Base-by-base conservation (phyloP, 2,113 vertebrate species). In the Amphiprion ocellaris region DNA sequence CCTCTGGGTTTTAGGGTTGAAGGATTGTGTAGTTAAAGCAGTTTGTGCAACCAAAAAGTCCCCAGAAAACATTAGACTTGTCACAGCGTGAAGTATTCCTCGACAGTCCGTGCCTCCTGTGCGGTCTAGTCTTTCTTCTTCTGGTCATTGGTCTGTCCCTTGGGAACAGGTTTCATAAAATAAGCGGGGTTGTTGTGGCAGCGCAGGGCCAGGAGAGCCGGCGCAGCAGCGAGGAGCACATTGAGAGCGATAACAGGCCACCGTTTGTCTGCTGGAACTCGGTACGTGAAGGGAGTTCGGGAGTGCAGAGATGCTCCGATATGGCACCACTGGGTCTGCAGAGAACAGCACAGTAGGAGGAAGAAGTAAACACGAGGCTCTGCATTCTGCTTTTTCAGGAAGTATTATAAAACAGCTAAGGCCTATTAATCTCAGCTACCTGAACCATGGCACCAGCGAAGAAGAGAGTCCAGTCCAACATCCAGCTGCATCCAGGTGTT, bases 281-380 rank as follows among this genome's bases (percentile, higher is more conserved):
- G 93, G 93, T 99, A 99, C 0, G 98, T 98, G 91, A 96, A 99
- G 5, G 98, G 95, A 0, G 98, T 99, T 37, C 95, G 95, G 7
- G 89, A 69, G 84, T 99, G 97, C 54, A 96, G 81, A 10, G 97
- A 98, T 2, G 95, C 96, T 4, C 96, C 96, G n/a, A 97, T 84
- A 77, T 99, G 96, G 9, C 96, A 94, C 94, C 97, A 98, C 92
- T 99, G 97, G 0, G 94, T 94, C 98, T 99, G 94, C 4, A 58
- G 69, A 30, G 7, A 59, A 23, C 4, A 46, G 6, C 5, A 28
- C 17, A 12, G 21, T 39, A 21, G 33, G 23, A 53, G 56, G 19
- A 59, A 14, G 49, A 65, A 56, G 76, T 63, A 50, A 71, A 53
- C 0, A n/a, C 28, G 4, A 50, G 30, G 44, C 41, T 52, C 46